A percentile compares a stretch with the other conserved stretches of the same genome.
Evolutionary conservation across 2,113 vertebrate species (phyloP).

Genomic region (Muntiacus reevesi): DNA sequence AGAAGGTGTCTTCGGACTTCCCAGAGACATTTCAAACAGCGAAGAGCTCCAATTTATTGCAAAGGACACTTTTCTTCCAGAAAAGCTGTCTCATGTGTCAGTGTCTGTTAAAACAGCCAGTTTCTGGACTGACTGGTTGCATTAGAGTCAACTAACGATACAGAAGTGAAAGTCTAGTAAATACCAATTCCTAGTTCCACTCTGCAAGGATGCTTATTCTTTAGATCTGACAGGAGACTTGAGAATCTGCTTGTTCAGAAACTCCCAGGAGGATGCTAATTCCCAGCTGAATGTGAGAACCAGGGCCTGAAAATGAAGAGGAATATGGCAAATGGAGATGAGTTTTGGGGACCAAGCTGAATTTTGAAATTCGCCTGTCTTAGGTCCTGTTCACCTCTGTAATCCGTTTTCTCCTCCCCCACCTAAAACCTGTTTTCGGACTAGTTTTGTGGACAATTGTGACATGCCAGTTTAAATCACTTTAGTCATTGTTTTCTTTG

Average conservation of each 20-base stretch:
- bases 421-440: background rate
- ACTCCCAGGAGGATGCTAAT: background rate
- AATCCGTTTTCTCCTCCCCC: background rate
- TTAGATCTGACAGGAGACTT: background rate
- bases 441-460: background rate
- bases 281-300: background rate
- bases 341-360: background rate
- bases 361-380: background rate
- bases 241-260: background rate
- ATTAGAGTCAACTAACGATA: background rate
- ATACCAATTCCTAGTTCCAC: background rate
- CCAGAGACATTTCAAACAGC: background rate
- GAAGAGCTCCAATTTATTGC: background rate
- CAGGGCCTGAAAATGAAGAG: background rate
- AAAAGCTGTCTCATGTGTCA: background rate
- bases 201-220: background rate
- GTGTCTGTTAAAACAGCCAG: background rate
- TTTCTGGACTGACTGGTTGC: background rate
- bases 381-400: background rate
- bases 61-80: background rate
- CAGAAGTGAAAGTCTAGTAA: background rate
- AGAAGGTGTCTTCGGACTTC: background rate
- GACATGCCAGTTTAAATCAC: background rate
- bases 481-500: background rate
- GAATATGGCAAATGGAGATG: background rate